Evolutionary conservation across 2,113 vertebrate genomes (phyloP).

Genomic region (Marmota monax): DNA sequence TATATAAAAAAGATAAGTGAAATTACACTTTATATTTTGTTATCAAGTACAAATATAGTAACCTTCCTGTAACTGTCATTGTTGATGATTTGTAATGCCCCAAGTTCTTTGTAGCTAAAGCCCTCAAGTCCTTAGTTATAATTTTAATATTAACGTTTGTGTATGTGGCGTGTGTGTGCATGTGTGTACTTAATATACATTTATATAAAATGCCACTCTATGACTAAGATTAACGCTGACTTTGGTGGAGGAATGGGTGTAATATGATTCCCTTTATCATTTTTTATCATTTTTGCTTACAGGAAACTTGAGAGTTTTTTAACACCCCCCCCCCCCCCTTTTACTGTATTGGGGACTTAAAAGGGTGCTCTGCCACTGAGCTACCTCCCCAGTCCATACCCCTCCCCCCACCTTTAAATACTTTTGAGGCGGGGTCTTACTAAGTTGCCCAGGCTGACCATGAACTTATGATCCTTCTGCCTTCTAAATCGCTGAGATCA

Average conservation of each 20-base stretch:
- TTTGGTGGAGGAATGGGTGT: neutral
- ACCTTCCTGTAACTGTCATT: neutral
- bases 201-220: neutral
- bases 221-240: neutral
- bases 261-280: neutral
- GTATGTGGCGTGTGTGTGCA: neutral
- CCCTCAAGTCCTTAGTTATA: conserved; percentile 1
- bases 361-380: neutral
- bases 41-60: neutral
- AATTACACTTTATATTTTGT: neutral
- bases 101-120: neutral
- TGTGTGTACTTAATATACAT: neutral
- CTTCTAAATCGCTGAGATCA: neutral
- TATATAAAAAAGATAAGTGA: neutral
- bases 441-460: neutral
- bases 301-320: neutral
- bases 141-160: neutral
- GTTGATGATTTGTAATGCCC: neutral
- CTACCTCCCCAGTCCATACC: neutral
- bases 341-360: neutral
- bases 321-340: neutral
- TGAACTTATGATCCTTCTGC: neutral
- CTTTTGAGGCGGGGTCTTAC: neutral
- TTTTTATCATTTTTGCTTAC: conserved; percentile 49
- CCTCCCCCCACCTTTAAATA: neutral